Percentiles rank a stretch among this genome's conserved stretches.
Evolutionary conservation across 2,113 vertebrate species (phyloP).

Genomic region (Zosterops hypoxanthus): DNA sequence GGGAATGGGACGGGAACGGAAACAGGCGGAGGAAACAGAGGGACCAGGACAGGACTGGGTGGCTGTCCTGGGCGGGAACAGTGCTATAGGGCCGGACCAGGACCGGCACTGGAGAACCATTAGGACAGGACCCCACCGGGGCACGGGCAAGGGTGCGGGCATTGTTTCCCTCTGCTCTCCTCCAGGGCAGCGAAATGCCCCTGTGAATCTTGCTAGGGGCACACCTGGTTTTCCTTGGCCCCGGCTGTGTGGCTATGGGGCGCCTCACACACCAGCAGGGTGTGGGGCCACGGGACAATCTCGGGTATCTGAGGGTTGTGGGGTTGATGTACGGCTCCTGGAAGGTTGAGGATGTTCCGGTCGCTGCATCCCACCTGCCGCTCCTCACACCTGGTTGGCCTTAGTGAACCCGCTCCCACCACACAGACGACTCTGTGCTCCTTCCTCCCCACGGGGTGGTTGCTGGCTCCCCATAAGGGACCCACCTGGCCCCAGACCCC

Average conservation of each 20-base stretch:
- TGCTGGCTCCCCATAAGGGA: not conserved
- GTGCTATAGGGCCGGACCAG: too few relatives aligned
- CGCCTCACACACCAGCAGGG: too few relatives aligned
- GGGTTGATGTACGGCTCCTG: not conserved
- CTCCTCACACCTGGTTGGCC: not conserved
- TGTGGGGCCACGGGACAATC: not conserved
- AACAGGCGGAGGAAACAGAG: too few relatives aligned
- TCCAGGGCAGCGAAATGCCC: accelerated
- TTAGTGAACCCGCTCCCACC: not conserved
- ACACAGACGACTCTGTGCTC: not conserved
- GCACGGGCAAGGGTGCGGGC: accelerated
- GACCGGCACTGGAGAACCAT: not conserved
- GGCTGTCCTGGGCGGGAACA: not conserved
- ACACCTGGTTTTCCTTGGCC: not conserved
- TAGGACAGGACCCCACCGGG: accelerated
- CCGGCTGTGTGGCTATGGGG: not conserved
- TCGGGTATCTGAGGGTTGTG: not conserved
- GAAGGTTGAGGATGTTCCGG: not conserved
- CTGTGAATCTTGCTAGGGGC: not conserved
- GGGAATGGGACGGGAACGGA: too few relatives aligned
- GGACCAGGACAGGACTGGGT: too few relatives aligned
- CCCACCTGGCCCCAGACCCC: too few relatives aligned
- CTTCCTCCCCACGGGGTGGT: too few relatives aligned
- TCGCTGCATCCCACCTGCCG: not conserved
- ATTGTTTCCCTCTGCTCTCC: too few relatives aligned